A percentile compares a stretch with the other conserved stretches of the same genome.
Evolutionary conservation across 2,113 vertebrate species (phyloP).

Genomic region (Rhabdornis inornatus): DNA sequence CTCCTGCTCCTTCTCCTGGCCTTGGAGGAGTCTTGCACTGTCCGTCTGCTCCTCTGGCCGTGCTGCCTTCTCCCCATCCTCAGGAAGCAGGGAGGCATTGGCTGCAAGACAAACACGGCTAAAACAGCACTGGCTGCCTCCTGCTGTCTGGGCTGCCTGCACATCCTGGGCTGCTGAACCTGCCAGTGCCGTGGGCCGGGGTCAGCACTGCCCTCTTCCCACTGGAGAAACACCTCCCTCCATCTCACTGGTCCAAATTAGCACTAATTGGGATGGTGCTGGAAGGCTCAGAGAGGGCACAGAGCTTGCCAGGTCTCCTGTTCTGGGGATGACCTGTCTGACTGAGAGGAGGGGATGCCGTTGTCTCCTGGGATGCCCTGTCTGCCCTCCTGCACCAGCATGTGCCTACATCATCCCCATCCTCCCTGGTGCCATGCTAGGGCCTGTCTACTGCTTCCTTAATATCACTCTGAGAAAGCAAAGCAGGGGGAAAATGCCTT

Average conservation of each 20-base stretch:
- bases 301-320: not conserved
- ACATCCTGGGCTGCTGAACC: not conserved
- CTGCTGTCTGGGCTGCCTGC: not conserved
- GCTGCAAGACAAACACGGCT: not conserved
- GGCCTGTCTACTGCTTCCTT: not conserved
- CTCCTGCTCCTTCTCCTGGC: slow-evolving; percentile 46
- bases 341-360: not conserved
- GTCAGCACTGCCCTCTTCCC: not conserved
- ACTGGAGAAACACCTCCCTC: not conserved
- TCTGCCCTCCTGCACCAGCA: not conserved
- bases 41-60: not conserved
- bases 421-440: not conserved
- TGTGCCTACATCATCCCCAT: not conserved
- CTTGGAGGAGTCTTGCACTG: not conserved
- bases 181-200: accelerated
- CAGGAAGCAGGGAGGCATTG: not conserved
- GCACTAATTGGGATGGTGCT: not conserved
- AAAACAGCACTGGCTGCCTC: accelerated
- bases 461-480: not conserved
- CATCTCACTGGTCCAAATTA: not conserved
- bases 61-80: not conserved
- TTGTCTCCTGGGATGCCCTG: not conserved
- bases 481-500: accelerated
- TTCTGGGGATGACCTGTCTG: not conserved
- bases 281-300: not conserved